Evolutionary conservation across 2,113 vertebrate species (phyloP), one percentile per base, ranked within the genome.

Genomic region (Alouatta palliata): DNA sequence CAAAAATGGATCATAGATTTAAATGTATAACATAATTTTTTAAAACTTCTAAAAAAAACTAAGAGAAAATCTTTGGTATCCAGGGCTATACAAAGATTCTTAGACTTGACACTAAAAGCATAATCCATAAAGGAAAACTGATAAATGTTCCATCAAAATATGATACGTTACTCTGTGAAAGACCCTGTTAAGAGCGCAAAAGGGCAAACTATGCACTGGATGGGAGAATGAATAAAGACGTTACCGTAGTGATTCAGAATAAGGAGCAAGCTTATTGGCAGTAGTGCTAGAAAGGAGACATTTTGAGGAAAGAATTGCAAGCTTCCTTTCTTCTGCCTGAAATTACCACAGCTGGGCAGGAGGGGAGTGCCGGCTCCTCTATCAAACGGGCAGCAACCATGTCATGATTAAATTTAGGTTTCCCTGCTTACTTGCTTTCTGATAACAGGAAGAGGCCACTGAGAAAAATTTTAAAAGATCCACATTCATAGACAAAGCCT

Each of bases 301-400:
- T 73, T 47, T 8, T 25, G 21, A 73, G 68, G 37, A n/a, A n/a
- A 56, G 7, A 14, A 12, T 19, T n/a, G 35, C 30, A 27, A n/a
- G 25, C 19, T 40, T 30, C 25, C 9, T 75, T 49, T 52, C 20
- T 14, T n/a, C 71, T 25, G 3, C 58, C 47, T 40, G 30, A 40
- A 32, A 13, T 71, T 17, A 4, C 5, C 4, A 11, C 4, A 58
- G 32, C 43, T 47, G 43, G 8, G 11, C 23, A 43, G 10, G 64
- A n/a, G 43, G 10, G 6, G 21, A 27, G 23, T 43, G 6, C 19
- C 16, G 52, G 32, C 30, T 25, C 81, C 25, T 20, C 37, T 37
- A 1, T n/a, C 37, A 47, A 27, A 9, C 13, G 3, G 25, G 27
- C 10, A 11, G 35, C 4, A 19, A 20, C 30, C 10, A 13, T 6